A percentile compares a stretch with the other conserved stretches of the same genome.
Conservation (phyloP, 2,797 vertebrate genomes). For the Lagodon rhomboides region DNA sequence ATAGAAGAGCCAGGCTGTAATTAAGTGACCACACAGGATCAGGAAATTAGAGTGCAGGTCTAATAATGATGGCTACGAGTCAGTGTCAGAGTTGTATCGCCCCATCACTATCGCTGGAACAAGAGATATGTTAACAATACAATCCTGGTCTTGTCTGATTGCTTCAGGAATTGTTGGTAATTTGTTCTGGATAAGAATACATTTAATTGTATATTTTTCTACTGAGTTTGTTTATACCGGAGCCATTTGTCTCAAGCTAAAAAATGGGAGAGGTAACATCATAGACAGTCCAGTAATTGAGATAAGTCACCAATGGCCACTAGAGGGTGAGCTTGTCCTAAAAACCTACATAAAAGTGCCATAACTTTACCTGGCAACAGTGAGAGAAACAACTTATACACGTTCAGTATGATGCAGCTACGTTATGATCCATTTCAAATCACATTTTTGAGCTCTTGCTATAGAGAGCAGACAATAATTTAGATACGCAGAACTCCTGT, state of each 20-base stretch:
- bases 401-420: neutral
- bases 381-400: neutral
- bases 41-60: slow-evolving; percentile 28
- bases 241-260: neutral
- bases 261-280: neutral
- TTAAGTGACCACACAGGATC: slow-evolving; percentile 16
- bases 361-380: slow-evolving; percentile 1
- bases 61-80: neutral
- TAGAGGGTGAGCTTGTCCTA: slow-evolving; percentile 56
- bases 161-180: neutral
- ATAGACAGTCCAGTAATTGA: neutral
- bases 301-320: slow-evolving; percentile 37
- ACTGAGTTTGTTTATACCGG: neutral
- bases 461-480: neutral
- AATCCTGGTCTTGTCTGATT: neutral
- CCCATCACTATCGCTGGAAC: too few relatives aligned
- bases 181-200: neutral
- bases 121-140: neutral
- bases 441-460: neutral
- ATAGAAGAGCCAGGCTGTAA: slow-evolving; percentile 22
- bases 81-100: neutral
- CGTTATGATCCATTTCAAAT: accelerated
- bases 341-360: neutral
- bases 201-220: neutral
- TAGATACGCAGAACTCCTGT: too few relatives aligned